Conservation (phyloP, 2,888 invertebrate species). For the Abscondita cerata region DNA sequence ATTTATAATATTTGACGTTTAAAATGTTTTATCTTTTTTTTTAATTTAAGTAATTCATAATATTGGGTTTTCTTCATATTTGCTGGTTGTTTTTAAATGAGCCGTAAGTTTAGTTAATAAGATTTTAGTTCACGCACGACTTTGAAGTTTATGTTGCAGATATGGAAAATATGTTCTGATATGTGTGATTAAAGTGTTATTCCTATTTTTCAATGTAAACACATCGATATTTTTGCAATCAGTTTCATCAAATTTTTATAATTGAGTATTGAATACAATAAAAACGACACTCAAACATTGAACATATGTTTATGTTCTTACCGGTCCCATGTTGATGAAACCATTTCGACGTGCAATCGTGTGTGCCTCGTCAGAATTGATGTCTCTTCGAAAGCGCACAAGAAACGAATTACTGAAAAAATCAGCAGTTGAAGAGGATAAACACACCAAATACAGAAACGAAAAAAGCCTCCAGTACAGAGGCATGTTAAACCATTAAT, state of each 20-base stretch:
- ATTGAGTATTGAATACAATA: neutral
- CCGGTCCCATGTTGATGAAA: constrained; percentile 93
- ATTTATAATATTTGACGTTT: too few relatives aligned
- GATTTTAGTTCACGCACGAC: too few relatives aligned
- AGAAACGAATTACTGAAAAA: constrained; percentile 97
- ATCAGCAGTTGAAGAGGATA: constrained; percentile 58
- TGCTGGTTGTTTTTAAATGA: too few relatives aligned
- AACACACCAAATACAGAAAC: constrained; percentile 44
- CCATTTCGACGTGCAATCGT: constrained; percentile 87
- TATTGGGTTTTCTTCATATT: too few relatives aligned
- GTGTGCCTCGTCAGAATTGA: constrained; percentile 79
- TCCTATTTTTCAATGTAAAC: too few relatives aligned
- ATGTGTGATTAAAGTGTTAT: too few relatives aligned
- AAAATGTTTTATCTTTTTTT: too few relatives aligned
- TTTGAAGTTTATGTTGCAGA: too few relatives aligned
- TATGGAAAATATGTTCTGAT: too few relatives aligned
- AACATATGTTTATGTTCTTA: constrained; percentile 64
- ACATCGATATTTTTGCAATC: too few relatives aligned
- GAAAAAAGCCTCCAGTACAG: constrained; percentile 51
- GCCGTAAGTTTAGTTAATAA: too few relatives aligned
- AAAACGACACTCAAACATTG: neutral
- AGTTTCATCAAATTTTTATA: neutral
- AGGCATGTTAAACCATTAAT: constrained; percentile 54
- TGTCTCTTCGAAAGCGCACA: constrained; percentile 84
- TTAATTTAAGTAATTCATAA: too few relatives aligned